Percentiles rank a stretch among this genome's conserved stretches.
Evolutionary conservation across 2,113 vertebrate genomes (phyloP).

Genomic region (Sphyrna mokarran): DNA sequence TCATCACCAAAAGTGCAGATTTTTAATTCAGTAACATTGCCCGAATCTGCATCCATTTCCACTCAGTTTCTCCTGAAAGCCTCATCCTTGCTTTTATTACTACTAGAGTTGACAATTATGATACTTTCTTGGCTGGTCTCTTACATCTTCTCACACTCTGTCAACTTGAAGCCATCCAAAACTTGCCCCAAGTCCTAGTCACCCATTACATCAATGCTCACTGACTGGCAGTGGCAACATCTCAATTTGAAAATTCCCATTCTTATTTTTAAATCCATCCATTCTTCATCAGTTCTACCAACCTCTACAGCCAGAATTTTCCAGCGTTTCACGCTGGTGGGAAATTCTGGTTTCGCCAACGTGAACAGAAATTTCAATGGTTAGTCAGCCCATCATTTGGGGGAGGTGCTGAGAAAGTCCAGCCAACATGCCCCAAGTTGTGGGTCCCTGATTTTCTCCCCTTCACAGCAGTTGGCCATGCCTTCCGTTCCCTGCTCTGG

Average conservation of each 20-base stretch:
- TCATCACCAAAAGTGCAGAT: background rate
- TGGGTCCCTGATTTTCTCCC: background rate
- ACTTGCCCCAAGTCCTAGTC: background rate
- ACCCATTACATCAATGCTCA: background rate
- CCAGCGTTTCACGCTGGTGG: too few relatives aligned
- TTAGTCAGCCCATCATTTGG: too few relatives aligned
- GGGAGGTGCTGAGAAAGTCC: too few relatives aligned
- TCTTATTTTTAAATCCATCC: background rate
- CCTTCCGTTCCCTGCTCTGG: background rate
- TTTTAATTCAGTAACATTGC: background rate
- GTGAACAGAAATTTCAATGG: background rate
- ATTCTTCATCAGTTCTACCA: too few relatives aligned
- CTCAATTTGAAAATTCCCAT: background rate
- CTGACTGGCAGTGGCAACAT: background rate
- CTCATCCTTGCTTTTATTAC: background rate
- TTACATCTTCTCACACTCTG: background rate
- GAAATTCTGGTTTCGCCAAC: too few relatives aligned
- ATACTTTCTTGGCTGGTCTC: background rate
- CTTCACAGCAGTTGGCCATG: background rate
- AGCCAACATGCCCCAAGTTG: background rate
- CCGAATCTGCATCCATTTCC: background rate
- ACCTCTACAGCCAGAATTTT: too few relatives aligned
- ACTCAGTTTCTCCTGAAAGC: background rate
- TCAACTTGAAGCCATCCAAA: background rate
- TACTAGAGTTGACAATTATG: background rate